phyloP scores from a whole-genome alignment of 2,888 invertebrate genomes.

The Clepsis dumicolana region DNA sequence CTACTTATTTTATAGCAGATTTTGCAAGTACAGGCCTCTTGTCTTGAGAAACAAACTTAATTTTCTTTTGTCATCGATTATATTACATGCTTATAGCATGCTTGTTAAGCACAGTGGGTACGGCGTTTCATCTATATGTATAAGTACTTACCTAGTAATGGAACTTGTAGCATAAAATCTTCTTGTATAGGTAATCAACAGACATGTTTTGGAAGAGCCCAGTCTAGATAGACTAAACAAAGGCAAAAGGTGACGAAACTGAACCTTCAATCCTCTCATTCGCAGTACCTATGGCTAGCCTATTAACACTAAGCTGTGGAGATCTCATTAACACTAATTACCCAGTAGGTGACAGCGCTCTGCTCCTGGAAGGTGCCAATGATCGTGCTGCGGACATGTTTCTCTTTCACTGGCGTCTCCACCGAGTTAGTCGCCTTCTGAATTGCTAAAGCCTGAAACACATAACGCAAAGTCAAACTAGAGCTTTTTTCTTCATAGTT shows the following conservation, averaged over 20 bases:
- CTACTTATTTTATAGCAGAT: no score
- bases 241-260: neutral
- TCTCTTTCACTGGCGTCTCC: constrained; percentile 98
- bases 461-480: neutral
- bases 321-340: constrained; percentile 50
- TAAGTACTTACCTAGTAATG: no score
- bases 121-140: no score
- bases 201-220: neutral
- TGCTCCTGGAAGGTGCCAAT: constrained; percentile 98
- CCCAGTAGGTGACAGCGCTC: constrained; percentile 97
- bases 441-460: constrained; percentile 93
- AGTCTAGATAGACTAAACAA: neutral
- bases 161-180: no score
- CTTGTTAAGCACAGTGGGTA: no score
- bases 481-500: neutral
- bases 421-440: constrained; percentile 96
- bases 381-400: constrained; percentile 98
- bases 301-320: neutral
- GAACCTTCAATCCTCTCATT: no score
- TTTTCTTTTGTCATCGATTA: neutral
- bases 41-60: neutral
- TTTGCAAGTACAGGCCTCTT: no score
- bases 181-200: no score
- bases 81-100: no score
- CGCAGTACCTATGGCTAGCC: no score